phyloP scores from a whole-genome alignment of 2,888 invertebrate species.

The Adelphocoris suturalis region DNA sequence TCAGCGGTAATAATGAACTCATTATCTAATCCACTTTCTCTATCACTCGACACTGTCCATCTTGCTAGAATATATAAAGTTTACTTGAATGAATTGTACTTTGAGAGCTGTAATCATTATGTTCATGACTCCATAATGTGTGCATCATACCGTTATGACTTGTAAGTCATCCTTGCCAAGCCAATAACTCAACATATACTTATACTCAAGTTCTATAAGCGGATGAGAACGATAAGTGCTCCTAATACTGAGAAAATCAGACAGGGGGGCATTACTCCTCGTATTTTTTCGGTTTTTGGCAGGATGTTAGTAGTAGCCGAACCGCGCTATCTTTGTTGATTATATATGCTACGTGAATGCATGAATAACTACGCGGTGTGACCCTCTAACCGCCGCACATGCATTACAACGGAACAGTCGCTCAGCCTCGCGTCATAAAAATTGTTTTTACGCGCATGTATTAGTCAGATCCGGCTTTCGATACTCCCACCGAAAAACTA shows the following conservation, averaged over 20 bases:
- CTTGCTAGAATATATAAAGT: too few relatives aligned
- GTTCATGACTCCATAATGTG: too few relatives aligned
- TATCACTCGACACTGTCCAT: too few relatives aligned
- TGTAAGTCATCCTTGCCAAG: too few relatives aligned
- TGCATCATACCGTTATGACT: too few relatives aligned
- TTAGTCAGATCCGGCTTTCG: neutral
- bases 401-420: slow-evolving; percentile 27
- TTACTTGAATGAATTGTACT: too few relatives aligned
- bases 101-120: too few relatives aligned
- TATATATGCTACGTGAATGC: slow-evolving; percentile 36
- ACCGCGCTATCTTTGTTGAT: slow-evolving; percentile 3
- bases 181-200: neutral
- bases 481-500: slow-evolving; percentile 35
- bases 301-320: neutral
- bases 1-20: too few relatives aligned
- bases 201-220: neutral
- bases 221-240: neutral
- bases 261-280: neutral
- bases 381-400: slow-evolving; percentile 23
- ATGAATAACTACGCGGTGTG: slow-evolving; percentile 35
- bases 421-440: slow-evolving; percentile 1
- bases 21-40: too few relatives aligned
- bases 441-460: slow-evolving; percentile 6
- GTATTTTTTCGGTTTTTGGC: neutral
- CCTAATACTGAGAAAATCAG: slow-evolving; percentile 23